These are phyloP conservation scores for Amphilophus citrinellus DNA, from an alignment of 2,113 vertebrate species.

Conservation along the genomic window DNA sequence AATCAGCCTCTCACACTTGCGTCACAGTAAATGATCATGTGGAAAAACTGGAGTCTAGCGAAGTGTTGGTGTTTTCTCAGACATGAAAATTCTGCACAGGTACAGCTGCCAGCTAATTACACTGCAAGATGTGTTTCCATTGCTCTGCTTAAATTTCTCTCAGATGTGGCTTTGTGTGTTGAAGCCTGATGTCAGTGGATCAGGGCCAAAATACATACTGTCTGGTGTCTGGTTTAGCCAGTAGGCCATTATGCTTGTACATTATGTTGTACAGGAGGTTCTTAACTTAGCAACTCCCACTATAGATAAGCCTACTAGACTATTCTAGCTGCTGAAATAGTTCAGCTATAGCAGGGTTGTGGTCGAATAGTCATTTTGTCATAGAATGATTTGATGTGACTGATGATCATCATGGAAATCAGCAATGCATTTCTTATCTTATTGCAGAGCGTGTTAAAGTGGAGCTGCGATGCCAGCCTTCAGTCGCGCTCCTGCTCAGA, in stretches of 20 bases:
- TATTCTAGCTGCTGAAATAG: not conserved
- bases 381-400: not conserved
- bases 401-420: not conserved
- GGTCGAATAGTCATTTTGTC: not conserved
- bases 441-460: not conserved
- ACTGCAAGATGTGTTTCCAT: not conserved
- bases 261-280: not conserved
- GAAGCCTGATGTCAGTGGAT: conserved; percentile 4
- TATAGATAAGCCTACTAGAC: not conserved
- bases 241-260: not conserved
- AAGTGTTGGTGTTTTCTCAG: not conserved
- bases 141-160: not conserved
- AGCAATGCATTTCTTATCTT: not conserved
- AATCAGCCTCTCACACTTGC: not conserved
- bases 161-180: not conserved
- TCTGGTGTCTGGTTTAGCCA: not conserved
- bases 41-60: not conserved
- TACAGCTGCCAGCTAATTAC: not conserved
- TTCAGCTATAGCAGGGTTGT: not conserved
- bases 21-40: not conserved
- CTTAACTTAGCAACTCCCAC: not conserved
- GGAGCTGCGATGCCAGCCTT: no score
- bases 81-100: not conserved
- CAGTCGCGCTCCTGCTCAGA: no score
- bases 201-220: not conserved